Evolutionary conservation across 2,113 vertebrate species (phyloP), one percentile per base, ranked within the genome.

Genomic region (Lonchura striata): DNA sequence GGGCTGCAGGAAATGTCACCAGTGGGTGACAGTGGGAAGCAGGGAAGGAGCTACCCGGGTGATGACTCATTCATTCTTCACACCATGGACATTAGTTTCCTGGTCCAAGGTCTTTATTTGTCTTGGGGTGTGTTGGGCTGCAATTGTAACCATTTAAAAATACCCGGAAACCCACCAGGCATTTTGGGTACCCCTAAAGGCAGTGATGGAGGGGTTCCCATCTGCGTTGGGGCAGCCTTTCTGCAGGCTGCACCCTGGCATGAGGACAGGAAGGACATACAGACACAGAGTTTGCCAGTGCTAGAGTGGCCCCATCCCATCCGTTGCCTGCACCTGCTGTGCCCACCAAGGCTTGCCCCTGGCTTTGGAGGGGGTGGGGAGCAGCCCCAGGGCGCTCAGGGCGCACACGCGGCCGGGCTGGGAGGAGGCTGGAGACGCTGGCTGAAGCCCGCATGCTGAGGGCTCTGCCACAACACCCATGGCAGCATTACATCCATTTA

Each of bases 31-130:
- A 54, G 15, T 20, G 44, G 41, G 41, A 72, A 39, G 13, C 39
- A 63, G 59, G 27, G 20, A 33, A 82, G 44, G 37, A 70, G 42
- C 4, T 3, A 6, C 35, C 4, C 0, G 0, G 13, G 22, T 61
- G 52, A 69, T 3, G 1, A 44, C 47, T 42, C 33, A 65, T 27
- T 75, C 25, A 82, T 22, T 85, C 44, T 49, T 90, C 59, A 86
- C 1, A 0, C 24, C 12, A 21, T 18, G 10, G 53, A n/a, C 3
- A 9, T 37, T 68, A 65, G 79, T 70, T 86, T 90, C 93, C 59
- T 94, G 46, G 33, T 95, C 89, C 11, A 65, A 93, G 93, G 94
- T 88, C 92, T 97, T 97, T 97, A 97, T 97, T 97, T 65, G 39
- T 95, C 88, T 88, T 16, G 2, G 79, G 69, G 56, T 59, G 50